phyloP scores from a whole-genome alignment of 2,888 invertebrate genomes.

The Mythimna ferrago region DNA sequence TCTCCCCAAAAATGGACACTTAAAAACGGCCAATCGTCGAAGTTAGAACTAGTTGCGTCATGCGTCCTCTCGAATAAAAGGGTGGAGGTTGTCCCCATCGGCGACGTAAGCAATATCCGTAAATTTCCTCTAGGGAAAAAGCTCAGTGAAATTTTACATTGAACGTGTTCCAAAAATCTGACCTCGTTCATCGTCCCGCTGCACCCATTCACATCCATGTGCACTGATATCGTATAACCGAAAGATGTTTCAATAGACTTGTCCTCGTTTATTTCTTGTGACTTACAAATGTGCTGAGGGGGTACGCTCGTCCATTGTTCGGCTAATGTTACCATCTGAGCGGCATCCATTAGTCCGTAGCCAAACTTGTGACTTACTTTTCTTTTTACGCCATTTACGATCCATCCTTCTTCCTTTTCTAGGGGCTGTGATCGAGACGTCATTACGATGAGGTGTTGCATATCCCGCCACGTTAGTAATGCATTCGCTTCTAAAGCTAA shows the following conservation, averaged over 20 bases:
- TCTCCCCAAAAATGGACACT: slow-evolving; percentile 99
- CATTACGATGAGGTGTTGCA: slow-evolving; percentile 98
- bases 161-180: slow-evolving; percentile 98
- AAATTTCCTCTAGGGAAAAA: slow-evolving; percentile 98
- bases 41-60: slow-evolving; percentile 97
- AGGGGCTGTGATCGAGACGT: slow-evolving; percentile 97
- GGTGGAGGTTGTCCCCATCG: slow-evolving; percentile 98
- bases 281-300: slow-evolving; percentile 98
- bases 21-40: slow-evolving; percentile 99
- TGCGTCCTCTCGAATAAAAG: slow-evolving; percentile 97
- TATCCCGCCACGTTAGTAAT: slow-evolving; percentile 98
- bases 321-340: slow-evolving; percentile 97
- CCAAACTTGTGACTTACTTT: slow-evolving; percentile 99
- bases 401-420: slow-evolving; percentile 98
- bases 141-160: slow-evolving; percentile 97
- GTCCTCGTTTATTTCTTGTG: slow-evolving; percentile 96
- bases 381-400: slow-evolving; percentile 97
- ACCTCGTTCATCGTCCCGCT: slow-evolving; percentile 96
- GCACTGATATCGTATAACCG: slow-evolving; percentile 94
- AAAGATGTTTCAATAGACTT: slow-evolving; percentile 94
- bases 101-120: slow-evolving; percentile 96
- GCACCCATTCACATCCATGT: slow-evolving; percentile 98
- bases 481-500: slow-evolving; percentile 98
- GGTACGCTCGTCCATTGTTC: slow-evolving; percentile 98
- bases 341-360: slow-evolving; percentile 99